Conservation (phyloP, 2,888 invertebrate species). For the Eueremaeus valkanovi region DNA sequence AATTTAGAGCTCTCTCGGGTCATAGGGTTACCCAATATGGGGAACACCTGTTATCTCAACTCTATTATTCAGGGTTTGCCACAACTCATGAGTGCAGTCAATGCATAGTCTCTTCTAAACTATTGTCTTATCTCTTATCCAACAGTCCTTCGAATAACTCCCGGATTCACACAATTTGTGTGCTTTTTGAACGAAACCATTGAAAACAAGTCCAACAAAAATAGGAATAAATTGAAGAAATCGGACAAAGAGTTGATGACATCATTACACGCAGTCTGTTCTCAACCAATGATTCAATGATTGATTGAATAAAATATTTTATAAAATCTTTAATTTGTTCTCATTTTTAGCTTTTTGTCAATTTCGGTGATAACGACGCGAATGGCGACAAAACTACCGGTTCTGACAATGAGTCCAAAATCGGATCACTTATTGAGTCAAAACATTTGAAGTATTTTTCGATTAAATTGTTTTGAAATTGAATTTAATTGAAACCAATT, state of each 20-base stretch:
- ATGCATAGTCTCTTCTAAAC: neutral
- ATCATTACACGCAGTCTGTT: neutral
- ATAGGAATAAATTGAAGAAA: neutral
- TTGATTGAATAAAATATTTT: too few relatives aligned
- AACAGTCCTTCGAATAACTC: neutral
- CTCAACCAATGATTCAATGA: too few relatives aligned
- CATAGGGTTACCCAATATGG: conserved; percentile 12
- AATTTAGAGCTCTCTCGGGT: neutral
- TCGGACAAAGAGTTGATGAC: neutral
- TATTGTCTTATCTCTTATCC: neutral
- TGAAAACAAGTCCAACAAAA: neutral
- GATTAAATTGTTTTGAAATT: neutral
- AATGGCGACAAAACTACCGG: neutral
- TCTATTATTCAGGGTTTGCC: conserved; percentile 19
- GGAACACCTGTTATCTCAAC: conserved; percentile 21
- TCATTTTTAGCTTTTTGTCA: conserved; percentile 6
- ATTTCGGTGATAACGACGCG: neutral
- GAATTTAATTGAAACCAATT: neutral
- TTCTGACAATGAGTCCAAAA: neutral
- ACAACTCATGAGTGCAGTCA: too few relatives aligned
- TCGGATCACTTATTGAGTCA: neutral
- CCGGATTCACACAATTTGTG: conserved; percentile 6
- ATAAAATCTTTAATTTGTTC: neutral
- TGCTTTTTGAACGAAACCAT: neutral
- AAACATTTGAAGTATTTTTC: neutral